Evolutionary conservation across 2,113 vertebrate genomes (phyloP).

Genomic region (Indicator maculatus): DNA sequence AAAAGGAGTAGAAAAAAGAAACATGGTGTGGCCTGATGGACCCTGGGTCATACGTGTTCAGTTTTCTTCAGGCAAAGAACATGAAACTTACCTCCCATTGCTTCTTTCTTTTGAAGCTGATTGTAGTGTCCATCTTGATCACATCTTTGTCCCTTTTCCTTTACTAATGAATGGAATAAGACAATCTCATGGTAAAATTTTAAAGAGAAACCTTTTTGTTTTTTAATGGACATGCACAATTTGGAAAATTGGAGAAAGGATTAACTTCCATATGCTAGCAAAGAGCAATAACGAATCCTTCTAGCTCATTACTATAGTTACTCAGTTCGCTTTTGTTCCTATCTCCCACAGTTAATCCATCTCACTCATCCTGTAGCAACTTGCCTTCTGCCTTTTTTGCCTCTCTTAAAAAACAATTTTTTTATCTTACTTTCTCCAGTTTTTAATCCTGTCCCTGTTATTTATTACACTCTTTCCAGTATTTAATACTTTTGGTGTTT

Average conservation of each 20-base stretch:
- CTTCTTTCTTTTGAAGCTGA: background rate
- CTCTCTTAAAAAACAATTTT: background rate
- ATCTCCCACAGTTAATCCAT: background rate
- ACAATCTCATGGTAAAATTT: background rate
- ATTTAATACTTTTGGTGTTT: background rate
- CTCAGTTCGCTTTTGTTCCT: background rate
- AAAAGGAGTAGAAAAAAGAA: background rate
- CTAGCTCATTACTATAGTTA: background rate
- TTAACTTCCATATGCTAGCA: background rate
- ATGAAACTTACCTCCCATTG: background rate
- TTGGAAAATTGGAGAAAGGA: background rate
- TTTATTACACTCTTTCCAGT: background rate
- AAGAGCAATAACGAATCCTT: background rate
- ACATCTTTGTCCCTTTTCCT: background rate
- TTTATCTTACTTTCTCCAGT: background rate
- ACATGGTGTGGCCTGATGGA: background rate
- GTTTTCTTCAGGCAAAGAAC: background rate
- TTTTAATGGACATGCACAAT: background rate
- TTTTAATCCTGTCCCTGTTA: background rate
- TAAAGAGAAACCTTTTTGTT: background rate
- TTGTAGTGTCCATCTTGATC: background rate
- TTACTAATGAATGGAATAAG: background rate
- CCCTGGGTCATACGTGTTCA: background rate
- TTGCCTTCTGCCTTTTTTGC: background rate
- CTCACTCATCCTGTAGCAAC: background rate